These are phyloP conservation scores for Anorthoa munda DNA, from an alignment of 2,888 invertebrate species.

Conservation along the genomic window DNA sequence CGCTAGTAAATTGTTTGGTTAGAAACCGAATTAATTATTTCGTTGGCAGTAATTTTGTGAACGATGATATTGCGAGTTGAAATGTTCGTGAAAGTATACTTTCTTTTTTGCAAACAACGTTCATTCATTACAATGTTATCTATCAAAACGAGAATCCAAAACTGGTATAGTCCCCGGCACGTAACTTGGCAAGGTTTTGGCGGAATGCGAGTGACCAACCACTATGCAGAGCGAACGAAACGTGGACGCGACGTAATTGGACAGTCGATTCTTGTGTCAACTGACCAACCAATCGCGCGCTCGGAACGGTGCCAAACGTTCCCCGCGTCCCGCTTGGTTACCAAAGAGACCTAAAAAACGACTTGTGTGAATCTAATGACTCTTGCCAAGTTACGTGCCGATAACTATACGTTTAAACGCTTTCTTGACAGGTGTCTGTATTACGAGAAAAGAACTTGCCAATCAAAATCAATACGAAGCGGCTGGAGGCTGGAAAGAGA, in stretches of 20 bases:
- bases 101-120: conserved; percentile 80
- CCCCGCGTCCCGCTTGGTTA: too few relatives aligned
- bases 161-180: conserved; percentile 7
- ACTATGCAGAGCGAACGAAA: too few relatives aligned
- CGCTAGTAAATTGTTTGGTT: conserved; percentile 44
- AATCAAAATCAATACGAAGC: conserved; percentile 14
- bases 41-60: conserved; percentile 66
- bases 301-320: too few relatives aligned
- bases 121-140: conserved; percentile 74
- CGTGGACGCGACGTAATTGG: too few relatives aligned
- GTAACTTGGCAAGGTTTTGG: too few relatives aligned
- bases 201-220: too few relatives aligned
- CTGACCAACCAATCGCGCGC: too few relatives aligned
- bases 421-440: conserved; percentile 25
- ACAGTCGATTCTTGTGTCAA: too few relatives aligned
- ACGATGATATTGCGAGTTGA: conserved; percentile 71
- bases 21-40: conserved; percentile 64
- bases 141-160: conserved; percentile 66
- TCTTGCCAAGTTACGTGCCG: too few relatives aligned
- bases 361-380: too few relatives aligned
- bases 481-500: conserved; percentile 8
- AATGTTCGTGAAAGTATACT: conserved; percentile 80
- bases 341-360: too few relatives aligned
- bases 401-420: neutral
- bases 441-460: conserved; percentile 5